A percentile compares a stretch with the other conserved stretches of the same genome.
These are phyloP conservation scores for Osedax fenrisi DNA, from an alignment of 2,888 invertebrate genomes.

Conservation along the genomic window DNA sequence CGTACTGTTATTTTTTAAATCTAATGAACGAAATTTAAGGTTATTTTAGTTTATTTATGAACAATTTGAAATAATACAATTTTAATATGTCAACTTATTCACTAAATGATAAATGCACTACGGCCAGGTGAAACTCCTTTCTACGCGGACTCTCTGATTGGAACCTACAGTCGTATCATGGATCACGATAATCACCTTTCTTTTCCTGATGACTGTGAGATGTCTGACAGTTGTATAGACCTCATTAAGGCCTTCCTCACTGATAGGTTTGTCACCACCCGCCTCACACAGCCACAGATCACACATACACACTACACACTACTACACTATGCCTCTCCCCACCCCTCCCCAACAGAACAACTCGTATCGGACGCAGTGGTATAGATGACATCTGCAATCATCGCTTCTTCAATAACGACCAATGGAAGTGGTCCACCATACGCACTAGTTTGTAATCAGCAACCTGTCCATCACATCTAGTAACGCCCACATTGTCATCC, in stretches of 20 bases:
- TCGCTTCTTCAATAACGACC: constrained; percentile 85
- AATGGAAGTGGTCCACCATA: constrained; percentile 93
- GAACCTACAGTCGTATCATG: constrained; percentile 98
- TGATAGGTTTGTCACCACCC: too few species aligned
- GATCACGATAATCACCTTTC: constrained; percentile 87
- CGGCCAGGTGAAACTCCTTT: constrained; percentile 87
- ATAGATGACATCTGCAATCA: constrained; percentile 87
- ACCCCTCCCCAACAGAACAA: constrained; percentile 57
- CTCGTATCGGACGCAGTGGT: constrained; percentile 76
- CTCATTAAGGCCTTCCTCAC: constrained; percentile 86
- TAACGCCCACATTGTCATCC: neutral
- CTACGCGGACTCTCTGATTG: constrained; percentile 92
- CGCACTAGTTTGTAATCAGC: constrained; percentile 61
- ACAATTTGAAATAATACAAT: too few species aligned
- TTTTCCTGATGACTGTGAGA: constrained; percentile 81
- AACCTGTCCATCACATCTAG: neutral
- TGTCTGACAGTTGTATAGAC: constrained; percentile 62
- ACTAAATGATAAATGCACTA: too few species aligned
- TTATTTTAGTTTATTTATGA: too few species aligned
- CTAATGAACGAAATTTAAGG: too few species aligned
- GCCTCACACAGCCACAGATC: too few species aligned
- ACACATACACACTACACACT: too few species aligned
- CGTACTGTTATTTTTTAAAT: too few species aligned
- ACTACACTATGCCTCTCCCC: too few species aligned
- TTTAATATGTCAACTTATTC: neutral